Evolutionary conservation across 2,888 invertebrate genomes (phyloP), one percentile per base, ranked within the genome.

Genomic region (Drosophila austrosaltans): DNA sequence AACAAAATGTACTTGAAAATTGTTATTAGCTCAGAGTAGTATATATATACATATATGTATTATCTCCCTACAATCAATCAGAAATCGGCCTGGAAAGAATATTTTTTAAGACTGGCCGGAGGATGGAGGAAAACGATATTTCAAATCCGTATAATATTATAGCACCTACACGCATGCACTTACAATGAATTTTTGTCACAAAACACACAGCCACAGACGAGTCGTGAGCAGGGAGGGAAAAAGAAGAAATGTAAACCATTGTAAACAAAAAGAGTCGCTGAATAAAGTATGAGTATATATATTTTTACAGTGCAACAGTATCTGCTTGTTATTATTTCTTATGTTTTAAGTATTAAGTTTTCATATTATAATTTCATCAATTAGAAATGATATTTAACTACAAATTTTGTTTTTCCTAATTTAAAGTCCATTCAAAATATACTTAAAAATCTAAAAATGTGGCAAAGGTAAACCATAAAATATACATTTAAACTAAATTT

Each of bases 271-370:
- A 79, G 66, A 62, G 62, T 28, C 68, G 78, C 78, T 72, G 69
- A 84, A 82, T 84, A 84, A 82, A 73, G 60, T 63, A 68, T 48
- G 25, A 74, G 69, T 73, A 76, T 69, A 80, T 78, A 81, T 82
- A 84, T 84, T 78, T 82, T 74, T 85, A 85, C 70, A 74, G 66
- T 84, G 82, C 82, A 84, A 56, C 22, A 16, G 4, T 16, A 28
- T 54, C 1, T 22, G 39, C 12, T 4, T 39, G 25, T 44, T 20
- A 3, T 42, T n/a, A 42, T n/a, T 42, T 8, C 28, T 4, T 4
- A 28, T 2, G 3, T 28, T 28, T 28, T 5, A 16, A 16, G 16
- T 16, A 16, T 16, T 16, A 16, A 16, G 16, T 16, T 16, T 16
- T 16, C 16, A 16, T 16, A 16, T 16, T 30, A 30, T 10, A 8